phyloP scores from a whole-genome alignment of 2,888 invertebrate species.

The Drosophila subsilvestris region DNA sequence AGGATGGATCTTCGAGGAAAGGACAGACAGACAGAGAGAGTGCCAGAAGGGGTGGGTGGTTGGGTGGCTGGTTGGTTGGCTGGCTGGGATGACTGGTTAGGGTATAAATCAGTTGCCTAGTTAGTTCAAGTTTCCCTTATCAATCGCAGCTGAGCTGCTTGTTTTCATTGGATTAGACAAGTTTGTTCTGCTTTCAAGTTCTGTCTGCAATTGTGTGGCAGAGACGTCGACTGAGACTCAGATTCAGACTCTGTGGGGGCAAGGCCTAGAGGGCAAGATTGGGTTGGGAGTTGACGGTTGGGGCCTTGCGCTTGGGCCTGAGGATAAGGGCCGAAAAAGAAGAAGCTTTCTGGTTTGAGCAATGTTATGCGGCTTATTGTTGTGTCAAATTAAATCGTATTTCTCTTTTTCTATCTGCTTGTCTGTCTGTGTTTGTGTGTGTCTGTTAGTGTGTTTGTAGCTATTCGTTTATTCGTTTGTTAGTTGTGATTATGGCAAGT shows the following conservation, averaged over 20 bases:
- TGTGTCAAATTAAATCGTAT: slow-evolving; percentile 59
- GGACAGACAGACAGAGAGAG: too few relatives aligned
- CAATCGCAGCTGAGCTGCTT: slow-evolving; percentile 70
- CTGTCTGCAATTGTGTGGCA: slow-evolving; percentile 18
- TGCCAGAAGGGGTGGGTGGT: too few relatives aligned
- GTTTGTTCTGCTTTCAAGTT: slow-evolving; percentile 52
- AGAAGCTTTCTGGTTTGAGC: slow-evolving; percentile 8
- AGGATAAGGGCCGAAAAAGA: background rate
- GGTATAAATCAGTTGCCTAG: slow-evolving; percentile 48
- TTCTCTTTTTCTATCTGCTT: slow-evolving; percentile 1
- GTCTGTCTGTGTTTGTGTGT: background rate
- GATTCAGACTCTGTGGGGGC: background rate
- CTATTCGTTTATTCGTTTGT: background rate
- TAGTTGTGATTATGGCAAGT: slow-evolving; percentile 13
- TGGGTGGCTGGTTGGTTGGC: too few relatives aligned
- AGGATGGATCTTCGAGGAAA: slow-evolving; percentile 19
- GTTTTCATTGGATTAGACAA: slow-evolving; percentile 71
- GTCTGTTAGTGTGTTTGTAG: background rate
- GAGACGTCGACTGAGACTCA: background rate
- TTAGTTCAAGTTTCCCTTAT: slow-evolving; percentile 49
- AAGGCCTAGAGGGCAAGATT: too few relatives aligned
- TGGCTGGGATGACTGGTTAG: too few relatives aligned
- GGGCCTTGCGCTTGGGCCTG: too few relatives aligned
- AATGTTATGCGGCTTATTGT: slow-evolving; percentile 53
- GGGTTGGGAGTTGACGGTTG: background rate